Evolutionary conservation across 2,888 invertebrate genomes (phyloP).

Genomic region (Cheilosia urbana): DNA sequence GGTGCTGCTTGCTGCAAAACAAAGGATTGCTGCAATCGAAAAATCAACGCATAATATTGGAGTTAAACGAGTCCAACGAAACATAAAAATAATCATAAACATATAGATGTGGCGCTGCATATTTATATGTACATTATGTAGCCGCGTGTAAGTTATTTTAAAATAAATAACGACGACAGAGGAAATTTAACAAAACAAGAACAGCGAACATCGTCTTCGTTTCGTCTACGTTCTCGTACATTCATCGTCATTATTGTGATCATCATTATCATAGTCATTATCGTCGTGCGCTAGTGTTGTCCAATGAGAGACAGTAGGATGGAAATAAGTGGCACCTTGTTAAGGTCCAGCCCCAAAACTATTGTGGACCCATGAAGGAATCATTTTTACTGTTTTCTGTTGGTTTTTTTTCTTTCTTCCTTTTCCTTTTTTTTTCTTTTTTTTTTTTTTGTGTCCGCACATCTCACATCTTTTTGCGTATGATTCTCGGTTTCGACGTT

Average conservation of each 20-base stretch:
- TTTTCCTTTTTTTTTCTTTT: no score
- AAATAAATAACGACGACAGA: slow-evolving; percentile 27
- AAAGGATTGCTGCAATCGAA: slow-evolving; percentile 43
- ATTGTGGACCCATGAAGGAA: slow-evolving; percentile 39
- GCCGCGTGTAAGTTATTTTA: neutral
- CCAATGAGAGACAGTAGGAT: slow-evolving; percentile 47
- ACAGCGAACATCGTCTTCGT: slow-evolving; percentile 20
- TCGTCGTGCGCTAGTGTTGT: slow-evolving; percentile 36
- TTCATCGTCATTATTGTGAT: slow-evolving; percentile 27
- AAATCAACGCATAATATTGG: slow-evolving; percentile 51
- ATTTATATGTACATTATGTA: neutral
- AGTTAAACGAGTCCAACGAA: slow-evolving; percentile 19
- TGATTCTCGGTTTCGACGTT: slow-evolving; percentile 19
- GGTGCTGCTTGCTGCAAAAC: neutral
- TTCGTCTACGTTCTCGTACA: slow-evolving; percentile 7
- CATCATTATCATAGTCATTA: slow-evolving; percentile 4
- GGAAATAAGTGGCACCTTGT: slow-evolving; percentile 62
- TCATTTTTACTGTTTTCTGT: slow-evolving; percentile 27
- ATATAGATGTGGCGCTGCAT: slow-evolving; percentile 1
- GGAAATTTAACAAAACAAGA: slow-evolving; percentile 30
- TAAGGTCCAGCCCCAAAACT: slow-evolving; percentile 58
- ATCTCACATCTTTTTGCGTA: slow-evolving; percentile 7
- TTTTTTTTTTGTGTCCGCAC: neutral
- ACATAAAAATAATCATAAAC: slow-evolving; percentile 25
- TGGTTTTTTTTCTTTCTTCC: neutral